Conservation (phyloP, 2,888 invertebrate genomes). For the Ochropacha duplaris region DNA sequence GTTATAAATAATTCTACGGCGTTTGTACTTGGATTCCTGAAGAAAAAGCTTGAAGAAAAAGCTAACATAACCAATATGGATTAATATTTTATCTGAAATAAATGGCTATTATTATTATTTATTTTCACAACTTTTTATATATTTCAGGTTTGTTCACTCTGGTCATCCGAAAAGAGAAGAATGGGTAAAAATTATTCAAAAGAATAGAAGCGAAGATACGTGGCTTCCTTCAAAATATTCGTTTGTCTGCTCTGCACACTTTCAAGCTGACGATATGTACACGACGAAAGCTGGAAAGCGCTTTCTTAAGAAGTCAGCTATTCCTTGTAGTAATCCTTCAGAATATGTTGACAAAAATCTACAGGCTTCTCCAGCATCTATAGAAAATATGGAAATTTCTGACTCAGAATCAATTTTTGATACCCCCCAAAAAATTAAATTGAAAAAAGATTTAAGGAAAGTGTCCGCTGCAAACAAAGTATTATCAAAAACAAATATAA, state of each 20-base stretch:
- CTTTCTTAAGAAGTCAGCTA: constrained; percentile 19
- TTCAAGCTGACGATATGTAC: constrained; percentile 19
- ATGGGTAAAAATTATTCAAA: constrained; percentile 20
- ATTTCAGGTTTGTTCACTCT: constrained; percentile 15
- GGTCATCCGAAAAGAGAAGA: constrained; percentile 16
- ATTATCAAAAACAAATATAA: not conserved
- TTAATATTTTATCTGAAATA: too few species aligned
- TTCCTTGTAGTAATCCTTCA: constrained; percentile 13
- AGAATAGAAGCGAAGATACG: constrained; percentile 17
- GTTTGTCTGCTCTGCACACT: constrained; percentile 21
- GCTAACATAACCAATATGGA: too few species aligned
- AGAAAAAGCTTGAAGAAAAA: too few species aligned
- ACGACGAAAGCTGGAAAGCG: constrained; percentile 18
- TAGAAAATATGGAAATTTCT: not conserved
- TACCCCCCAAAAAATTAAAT: constrained; percentile 1
- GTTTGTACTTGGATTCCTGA: too few species aligned
- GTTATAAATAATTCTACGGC: too few species aligned
- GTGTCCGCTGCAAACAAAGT: not conserved
- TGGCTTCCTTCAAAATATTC: constrained; percentile 20
- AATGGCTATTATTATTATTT: too few species aligned
- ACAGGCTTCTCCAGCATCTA: not conserved
- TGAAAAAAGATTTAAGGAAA: constrained; percentile 4
- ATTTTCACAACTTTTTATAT: too few species aligned
- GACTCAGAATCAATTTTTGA: not conserved
- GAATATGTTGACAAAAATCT: not conserved